phyloP scores from a whole-genome alignment of 2,797 vertebrate genomes.

The Cirrhinus mrigala region DNA sequence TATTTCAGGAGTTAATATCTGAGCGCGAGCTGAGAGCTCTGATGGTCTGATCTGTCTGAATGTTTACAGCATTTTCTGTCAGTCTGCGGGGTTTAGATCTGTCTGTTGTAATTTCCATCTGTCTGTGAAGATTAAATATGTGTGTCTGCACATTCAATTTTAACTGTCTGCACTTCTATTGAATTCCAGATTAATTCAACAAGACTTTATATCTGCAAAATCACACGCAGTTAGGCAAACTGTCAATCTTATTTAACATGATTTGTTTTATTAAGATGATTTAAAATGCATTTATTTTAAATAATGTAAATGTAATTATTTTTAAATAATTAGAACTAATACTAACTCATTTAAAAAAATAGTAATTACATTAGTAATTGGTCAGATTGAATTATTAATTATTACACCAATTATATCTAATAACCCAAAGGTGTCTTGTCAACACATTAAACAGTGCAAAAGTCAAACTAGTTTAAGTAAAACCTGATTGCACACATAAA shows the following conservation, averaged over 20 bases:
- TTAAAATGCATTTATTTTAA: too few relatives aligned
- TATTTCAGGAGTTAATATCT: slow-evolving; percentile 60
- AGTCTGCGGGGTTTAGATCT: background rate
- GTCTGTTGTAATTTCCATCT: background rate
- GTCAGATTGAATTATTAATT: background rate
- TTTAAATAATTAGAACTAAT: too few relatives aligned
- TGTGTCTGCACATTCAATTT: background rate
- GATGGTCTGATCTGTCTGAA: slow-evolving; percentile 2
- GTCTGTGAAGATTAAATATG: background rate
- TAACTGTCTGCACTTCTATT: background rate
- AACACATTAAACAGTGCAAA: background rate
- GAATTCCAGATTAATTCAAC: background rate
- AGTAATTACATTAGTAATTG: background rate
- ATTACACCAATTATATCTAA: background rate
- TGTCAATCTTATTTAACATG: too few relatives aligned
- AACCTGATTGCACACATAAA: background rate
- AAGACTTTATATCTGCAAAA: too few relatives aligned
- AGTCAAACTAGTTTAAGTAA: background rate
- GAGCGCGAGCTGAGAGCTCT: background rate
- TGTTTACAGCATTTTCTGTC: background rate
- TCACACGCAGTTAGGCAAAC: background rate
- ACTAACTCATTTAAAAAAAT: too few relatives aligned
- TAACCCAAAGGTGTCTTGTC: background rate
- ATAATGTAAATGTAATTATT: too few relatives aligned
- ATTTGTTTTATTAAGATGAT: too few relatives aligned